These are phyloP conservation scores for Pharmacophagus antenor DNA, from an alignment of 2,888 invertebrate species.

Conservation along the genomic window DNA sequence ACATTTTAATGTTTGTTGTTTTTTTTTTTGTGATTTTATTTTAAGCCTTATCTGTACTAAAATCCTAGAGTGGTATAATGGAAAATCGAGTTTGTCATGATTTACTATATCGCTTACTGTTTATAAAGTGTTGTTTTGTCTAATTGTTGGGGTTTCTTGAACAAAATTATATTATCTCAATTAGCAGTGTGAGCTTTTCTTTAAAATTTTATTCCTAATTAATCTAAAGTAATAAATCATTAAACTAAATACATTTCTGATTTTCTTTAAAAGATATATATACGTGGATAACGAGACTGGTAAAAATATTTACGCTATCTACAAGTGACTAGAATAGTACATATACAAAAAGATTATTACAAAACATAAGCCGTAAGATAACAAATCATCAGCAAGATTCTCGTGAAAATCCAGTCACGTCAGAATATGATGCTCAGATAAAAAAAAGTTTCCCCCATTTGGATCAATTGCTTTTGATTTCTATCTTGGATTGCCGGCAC, in stretches of 20 bases:
- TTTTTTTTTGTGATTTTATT: slow-evolving; percentile 4
- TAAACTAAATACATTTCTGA: too few species aligned
- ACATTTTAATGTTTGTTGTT: background rate
- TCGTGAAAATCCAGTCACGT: background rate
- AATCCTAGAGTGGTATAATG: slow-evolving; percentile 8
- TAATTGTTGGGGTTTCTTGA: background rate
- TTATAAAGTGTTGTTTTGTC: background rate
- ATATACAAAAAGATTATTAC: too few species aligned
- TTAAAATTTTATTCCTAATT: background rate
- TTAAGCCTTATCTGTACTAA: slow-evolving; percentile 22
- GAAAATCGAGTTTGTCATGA: background rate
- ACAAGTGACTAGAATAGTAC: too few species aligned
- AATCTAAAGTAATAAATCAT: background rate
- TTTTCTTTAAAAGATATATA: too few species aligned
- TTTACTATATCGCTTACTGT: background rate
- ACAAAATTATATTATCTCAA: background rate
- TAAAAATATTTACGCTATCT: too few species aligned
- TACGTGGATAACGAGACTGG: background rate
- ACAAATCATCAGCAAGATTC: background rate
- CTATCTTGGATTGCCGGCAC: slow-evolving; percentile 5
- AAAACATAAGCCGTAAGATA: too few species aligned
- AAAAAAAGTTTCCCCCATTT: slow-evolving; percentile 1
- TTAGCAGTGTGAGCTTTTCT: background rate
- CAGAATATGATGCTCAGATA: slow-evolving; percentile 7
- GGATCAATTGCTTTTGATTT: slow-evolving; percentile 17